Conservation (phyloP, 1,140 invertebrate species). For the Brachionus manjavacas region DNA sequence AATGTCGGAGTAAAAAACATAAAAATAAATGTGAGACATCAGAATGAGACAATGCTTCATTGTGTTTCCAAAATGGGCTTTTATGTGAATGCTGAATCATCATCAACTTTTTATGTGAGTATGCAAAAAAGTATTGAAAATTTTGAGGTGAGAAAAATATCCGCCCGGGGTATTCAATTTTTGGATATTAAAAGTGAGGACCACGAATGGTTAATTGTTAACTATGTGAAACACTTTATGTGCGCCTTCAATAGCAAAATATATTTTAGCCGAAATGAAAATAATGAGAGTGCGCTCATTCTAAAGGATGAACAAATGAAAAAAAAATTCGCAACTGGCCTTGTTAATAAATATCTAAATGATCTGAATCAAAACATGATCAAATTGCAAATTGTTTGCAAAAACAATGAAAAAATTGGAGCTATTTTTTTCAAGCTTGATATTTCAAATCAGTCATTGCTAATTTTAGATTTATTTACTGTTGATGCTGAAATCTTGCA, state of each 20-base stretch:
- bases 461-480: background rate
- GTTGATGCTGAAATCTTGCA: background rate
- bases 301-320: background rate
- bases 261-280: background rate
- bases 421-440: background rate
- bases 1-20: background rate
- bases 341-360: background rate
- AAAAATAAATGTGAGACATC: background rate
- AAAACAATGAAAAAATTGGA: constrained; percentile 5
- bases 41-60: background rate
- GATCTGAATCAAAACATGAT: background rate
- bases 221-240: background rate
- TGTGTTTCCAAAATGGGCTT: background rate
- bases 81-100: background rate
- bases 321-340: background rate
- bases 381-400: background rate
- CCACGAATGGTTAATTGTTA: background rate
- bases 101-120: background rate
- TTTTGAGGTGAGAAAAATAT: background rate
- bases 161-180: background rate
- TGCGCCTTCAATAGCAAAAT: background rate
- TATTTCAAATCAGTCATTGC: background rate
- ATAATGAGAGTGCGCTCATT: background rate
- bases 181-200: background rate
- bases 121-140: background rate